Conservation (phyloP, 2,113 vertebrate genomes). For the Bubo bubo region DNA sequence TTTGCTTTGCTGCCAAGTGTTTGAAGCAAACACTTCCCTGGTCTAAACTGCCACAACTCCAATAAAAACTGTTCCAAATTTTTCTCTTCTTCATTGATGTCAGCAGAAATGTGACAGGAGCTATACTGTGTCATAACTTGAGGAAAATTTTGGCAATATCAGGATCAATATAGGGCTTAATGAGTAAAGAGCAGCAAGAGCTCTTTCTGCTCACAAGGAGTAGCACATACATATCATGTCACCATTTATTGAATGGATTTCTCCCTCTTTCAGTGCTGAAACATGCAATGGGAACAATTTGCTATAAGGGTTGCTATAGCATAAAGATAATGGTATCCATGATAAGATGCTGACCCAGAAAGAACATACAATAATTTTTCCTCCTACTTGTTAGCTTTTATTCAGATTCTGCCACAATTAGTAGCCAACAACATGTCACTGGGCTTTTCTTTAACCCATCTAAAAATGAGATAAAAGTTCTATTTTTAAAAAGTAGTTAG, state of each 20-base stretch:
- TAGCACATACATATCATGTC: neutral
- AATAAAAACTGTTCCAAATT: neutral
- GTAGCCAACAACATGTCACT: neutral
- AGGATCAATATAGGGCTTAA: neutral
- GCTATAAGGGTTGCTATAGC: neutral
- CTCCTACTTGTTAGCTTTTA: neutral
- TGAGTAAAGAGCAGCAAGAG: neutral
- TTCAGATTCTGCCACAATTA: neutral
- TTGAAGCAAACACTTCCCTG: neutral
- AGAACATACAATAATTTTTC: neutral
- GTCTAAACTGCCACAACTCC: neutral
- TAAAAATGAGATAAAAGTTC: neutral
- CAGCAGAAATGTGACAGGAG: neutral
- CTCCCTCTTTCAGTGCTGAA: neutral
- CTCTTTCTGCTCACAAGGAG: neutral
- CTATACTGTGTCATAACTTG: neutral
- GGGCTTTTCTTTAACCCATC: neutral
- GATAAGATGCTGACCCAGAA: neutral
- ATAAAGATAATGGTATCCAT: neutral
- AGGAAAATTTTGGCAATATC: neutral
- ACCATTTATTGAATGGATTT: neutral
- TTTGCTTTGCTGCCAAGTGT: neutral
- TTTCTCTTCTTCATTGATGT: neutral
- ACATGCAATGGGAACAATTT: neutral
- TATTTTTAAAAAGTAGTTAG: neutral